These are phyloP conservation scores for Cephus sareptanus DNA, from an alignment of 2,888 invertebrate genomes.

Conservation along the genomic window DNA sequence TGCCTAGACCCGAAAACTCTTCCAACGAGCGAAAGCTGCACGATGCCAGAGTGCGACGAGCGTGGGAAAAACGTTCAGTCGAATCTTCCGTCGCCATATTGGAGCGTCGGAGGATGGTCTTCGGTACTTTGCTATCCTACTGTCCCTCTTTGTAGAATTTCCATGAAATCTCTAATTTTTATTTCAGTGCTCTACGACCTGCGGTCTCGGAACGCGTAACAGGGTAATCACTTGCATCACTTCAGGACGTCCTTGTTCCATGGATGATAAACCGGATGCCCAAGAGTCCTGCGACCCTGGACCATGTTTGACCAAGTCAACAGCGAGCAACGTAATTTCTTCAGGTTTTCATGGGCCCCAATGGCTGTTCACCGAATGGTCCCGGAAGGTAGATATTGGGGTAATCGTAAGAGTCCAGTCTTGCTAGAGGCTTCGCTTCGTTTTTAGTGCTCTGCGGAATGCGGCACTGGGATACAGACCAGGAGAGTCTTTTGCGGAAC, in stretches of 20 bases:
- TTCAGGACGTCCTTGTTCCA: conserved; percentile 57
- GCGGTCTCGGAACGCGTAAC: conserved; percentile 73
- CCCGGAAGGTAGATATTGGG: conserved; percentile 51
- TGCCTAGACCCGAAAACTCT: conserved; percentile 71
- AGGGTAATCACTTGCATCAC: conserved; percentile 71
- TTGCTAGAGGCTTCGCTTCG: not conserved
- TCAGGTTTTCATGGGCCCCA: conserved; percentile 45
- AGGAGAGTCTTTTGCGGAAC: conserved; percentile 76
- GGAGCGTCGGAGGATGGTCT: conserved; percentile 72
- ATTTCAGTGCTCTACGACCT: conserved; percentile 75
- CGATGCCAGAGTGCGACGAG: conserved; percentile 57
- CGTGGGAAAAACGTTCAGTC: conserved; percentile 16
- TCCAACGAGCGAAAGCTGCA: conserved; percentile 65
- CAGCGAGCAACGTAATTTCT: conserved; percentile 19
- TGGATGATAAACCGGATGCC: conserved; percentile 63
- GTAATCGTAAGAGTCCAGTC: not conserved
- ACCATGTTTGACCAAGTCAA: conserved; percentile 59
- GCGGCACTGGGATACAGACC: conserved; percentile 82
- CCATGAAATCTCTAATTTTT: not conserved
- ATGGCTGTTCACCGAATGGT: conserved; percentile 75
- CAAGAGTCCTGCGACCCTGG: conserved; percentile 72
- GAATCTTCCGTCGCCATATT: conserved; percentile 51
- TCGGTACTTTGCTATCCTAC: conserved; percentile 62
- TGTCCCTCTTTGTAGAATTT: not conserved
- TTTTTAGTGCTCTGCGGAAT: conserved; percentile 78